Evolutionary conservation across 2,113 vertebrate species (phyloP), one percentile per base, ranked within the genome.

Genomic region (Spermophilus dauricus): DNA sequence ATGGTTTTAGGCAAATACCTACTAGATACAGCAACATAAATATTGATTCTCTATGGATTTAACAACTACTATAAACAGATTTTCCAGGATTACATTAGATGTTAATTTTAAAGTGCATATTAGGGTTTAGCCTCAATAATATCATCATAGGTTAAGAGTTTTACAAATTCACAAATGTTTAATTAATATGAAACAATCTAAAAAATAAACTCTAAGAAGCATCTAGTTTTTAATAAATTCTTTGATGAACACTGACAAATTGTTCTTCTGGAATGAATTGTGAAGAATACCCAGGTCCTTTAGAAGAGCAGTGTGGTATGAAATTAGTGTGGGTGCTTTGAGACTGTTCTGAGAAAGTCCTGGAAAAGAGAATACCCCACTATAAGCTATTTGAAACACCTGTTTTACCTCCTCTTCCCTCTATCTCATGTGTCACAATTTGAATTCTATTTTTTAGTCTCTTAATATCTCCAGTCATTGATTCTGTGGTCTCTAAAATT

Each of bases 231-330:
- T 97, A 97, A 92, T 98, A 98, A 26, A 81, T 97, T 98, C 98
- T 91, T 98, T 97, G 45, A 99, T 89, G 48, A 98, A 98, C 10
- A 28, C 92, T 93, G 98, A 91, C 94, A 99, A 56, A 45, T 97
- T 97, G 82, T 96, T 98, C 96, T 98, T 72, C 48, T 98, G 97
- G 96, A 97, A 13, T 91, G 98, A 98, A 53, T 97, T 97, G 83
- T 98, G 98, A 89, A 99, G 97, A 80, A 96, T 14, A 32, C 98
- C 94, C 96, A 99, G 18, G 30, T 99, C 98, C 65, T 98, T 96
- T 77, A 99, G 84, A 96, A 99, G 97, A 69, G 39, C 90, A 0
- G 97, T 72, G 87, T 98, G 98, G 94, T 98, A 96, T 93, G 97
- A 97, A 28, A 98, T 86, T 83, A 98, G 98, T 95, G 2, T 82